A percentile compares a stretch with the other conserved stretches of the same genome.
phyloP scores from a whole-genome alignment of 2,113 vertebrate species.

The Heterotilapia buettikoferi region DNA sequence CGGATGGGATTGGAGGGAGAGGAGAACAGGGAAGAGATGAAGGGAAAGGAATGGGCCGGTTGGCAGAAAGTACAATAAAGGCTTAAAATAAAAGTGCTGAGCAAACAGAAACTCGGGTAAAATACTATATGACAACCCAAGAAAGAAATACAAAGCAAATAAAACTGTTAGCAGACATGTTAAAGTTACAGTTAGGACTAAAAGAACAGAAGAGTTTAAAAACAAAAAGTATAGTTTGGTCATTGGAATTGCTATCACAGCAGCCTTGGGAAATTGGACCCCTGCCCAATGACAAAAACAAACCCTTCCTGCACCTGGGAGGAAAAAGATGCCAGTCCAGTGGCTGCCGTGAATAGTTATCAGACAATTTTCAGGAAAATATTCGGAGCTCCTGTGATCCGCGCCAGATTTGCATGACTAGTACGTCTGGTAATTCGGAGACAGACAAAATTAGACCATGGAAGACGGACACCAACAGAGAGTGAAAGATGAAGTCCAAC shows the following conservation, averaged over 20 bases:
- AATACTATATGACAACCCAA: not conserved
- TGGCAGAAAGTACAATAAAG: slow-evolving; percentile 1
- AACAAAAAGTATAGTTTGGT: not conserved
- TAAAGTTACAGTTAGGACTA: not conserved
- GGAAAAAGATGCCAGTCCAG: not conserved
- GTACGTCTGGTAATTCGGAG: not conserved
- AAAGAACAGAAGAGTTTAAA: not conserved
- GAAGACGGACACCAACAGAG: not conserved
- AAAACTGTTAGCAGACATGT: not conserved
- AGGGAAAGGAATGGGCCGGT: not conserved
- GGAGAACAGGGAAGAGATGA: not conserved
- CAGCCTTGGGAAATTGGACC: not conserved
- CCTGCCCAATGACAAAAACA: not conserved
- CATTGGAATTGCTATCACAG: not conserved
- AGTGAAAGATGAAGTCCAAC: not conserved
- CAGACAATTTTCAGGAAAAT: not conserved
- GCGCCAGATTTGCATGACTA: not conserved
- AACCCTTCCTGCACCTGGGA: not conserved
- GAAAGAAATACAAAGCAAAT: not conserved
- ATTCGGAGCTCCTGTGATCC: not conserved
- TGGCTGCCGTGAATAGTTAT: not conserved
- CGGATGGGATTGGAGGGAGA: not conserved
- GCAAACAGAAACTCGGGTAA: not conserved
- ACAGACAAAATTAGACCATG: not conserved
- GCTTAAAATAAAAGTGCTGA: not conserved